phyloP scores from a whole-genome alignment of 2,113 vertebrate species.

The Prinia subflava region DNA sequence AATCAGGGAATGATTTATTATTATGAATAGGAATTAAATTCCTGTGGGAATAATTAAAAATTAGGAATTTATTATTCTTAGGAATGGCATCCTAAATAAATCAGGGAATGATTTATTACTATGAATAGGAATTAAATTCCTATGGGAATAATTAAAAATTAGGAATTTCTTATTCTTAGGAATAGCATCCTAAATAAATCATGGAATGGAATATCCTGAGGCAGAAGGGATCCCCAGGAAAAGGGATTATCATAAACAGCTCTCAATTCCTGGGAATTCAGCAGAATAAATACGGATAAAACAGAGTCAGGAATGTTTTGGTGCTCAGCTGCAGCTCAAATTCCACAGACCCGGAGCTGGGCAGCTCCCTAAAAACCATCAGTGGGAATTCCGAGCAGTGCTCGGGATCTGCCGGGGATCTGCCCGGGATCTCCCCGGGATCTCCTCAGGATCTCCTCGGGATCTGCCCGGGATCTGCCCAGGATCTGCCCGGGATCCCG shows the following conservation, averaged over 20 bases:
- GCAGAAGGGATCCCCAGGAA: background rate
- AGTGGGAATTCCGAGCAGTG: background rate
- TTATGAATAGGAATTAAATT: no score
- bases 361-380: background rate
- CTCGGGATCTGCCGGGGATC: no score
- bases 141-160: no score
- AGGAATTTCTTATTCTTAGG: no score
- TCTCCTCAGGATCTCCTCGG: background rate
- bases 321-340: background rate
- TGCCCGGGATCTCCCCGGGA: no score
- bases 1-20: no score
- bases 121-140: no score
- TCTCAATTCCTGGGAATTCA: background rate
- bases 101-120: background rate
- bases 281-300: slow-evolving; percentile 11
- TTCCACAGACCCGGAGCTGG: background rate
- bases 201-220: background rate
- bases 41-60: no score
- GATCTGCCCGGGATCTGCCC: no score
- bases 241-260: background rate
- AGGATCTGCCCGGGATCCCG: background rate
- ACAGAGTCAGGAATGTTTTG: background rate
- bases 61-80: no score
- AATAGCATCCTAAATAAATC: no score
- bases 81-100: no score